phyloP scores from a whole-genome alignment of 2,888 invertebrate species.

The Caenorhabditis doughertyi region DNA sequence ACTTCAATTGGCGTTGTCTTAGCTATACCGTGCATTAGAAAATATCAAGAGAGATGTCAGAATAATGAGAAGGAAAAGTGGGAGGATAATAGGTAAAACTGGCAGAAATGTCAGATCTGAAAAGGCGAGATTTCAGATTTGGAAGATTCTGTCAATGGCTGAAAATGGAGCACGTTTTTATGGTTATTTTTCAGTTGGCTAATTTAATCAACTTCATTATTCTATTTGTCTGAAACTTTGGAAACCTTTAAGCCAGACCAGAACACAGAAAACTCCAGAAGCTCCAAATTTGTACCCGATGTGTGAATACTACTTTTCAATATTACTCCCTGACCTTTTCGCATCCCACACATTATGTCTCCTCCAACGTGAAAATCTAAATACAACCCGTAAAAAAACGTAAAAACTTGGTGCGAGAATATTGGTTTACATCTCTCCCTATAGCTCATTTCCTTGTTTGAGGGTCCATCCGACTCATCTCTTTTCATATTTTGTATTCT shows the following conservation, averaged over 20 bases:
- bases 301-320: slow-evolving; percentile 2
- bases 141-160: slow-evolving; percentile 3
- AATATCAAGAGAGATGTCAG: slow-evolving; percentile 1
- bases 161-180: slow-evolving; percentile 30
- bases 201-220: slow-evolving; percentile 45
- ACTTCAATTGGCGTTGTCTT: slow-evolving; percentile 26
- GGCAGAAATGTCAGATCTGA: no score
- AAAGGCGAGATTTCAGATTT: slow-evolving; percentile 18
- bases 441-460: neutral
- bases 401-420: neutral
- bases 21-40: neutral
- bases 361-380: neutral
- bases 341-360: no score
- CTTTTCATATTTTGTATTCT: neutral
- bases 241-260: neutral
- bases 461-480: neutral
- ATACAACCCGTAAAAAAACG: neutral
- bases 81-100: neutral
- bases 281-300: slow-evolving; percentile 5
- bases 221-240: neutral
- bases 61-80: slow-evolving; percentile 4
- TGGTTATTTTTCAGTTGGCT: slow-evolving; percentile 45
- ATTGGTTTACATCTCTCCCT: slow-evolving; percentile 7
- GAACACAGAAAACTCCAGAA: no score
- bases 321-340: no score